A percentile compares a stretch with the other conserved stretches of the same genome.
Conservation (phyloP, 2,888 invertebrate species). For the Stramonita haemastoma region DNA sequence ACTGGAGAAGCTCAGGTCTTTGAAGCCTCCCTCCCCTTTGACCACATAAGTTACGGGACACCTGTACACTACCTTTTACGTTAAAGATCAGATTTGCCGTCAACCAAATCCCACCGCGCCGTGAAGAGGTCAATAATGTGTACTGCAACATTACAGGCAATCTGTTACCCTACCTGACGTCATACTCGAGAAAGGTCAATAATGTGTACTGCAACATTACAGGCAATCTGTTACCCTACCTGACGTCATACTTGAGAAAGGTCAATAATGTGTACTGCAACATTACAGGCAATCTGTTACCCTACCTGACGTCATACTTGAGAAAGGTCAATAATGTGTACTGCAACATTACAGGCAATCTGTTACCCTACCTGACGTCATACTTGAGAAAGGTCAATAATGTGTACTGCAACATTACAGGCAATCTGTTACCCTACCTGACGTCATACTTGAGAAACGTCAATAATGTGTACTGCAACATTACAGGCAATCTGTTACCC, state of each 20-base stretch:
- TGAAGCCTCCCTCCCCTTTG: too few relatives aligned
- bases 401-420: too few relatives aligned
- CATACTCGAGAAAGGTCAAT: slow-evolving; percentile 66
- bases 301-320: slow-evolving; percentile 70
- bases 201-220: too few relatives aligned
- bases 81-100: too few relatives aligned
- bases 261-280: too few relatives aligned
- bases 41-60: too few relatives aligned
- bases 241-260: slow-evolving; percentile 68
- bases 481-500: slow-evolving; percentile 68
- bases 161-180: slow-evolving; percentile 69
- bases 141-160: too few relatives aligned
- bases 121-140: too few relatives aligned
- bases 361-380: slow-evolving; percentile 70
- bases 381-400: slow-evolving; percentile 66
- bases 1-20: too few relatives aligned
- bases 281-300: slow-evolving; percentile 69
- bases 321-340: too few relatives aligned
- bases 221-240: slow-evolving; percentile 71
- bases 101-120: not conserved
- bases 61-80: too few relatives aligned
- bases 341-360: slow-evolving; percentile 69
- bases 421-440: slow-evolving; percentile 70
- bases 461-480: too few relatives aligned
- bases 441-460: slow-evolving; percentile 67